Base-by-base conservation (phyloP, 2,797 vertebrate species). In the Phyllotis vaccarum region DNA sequence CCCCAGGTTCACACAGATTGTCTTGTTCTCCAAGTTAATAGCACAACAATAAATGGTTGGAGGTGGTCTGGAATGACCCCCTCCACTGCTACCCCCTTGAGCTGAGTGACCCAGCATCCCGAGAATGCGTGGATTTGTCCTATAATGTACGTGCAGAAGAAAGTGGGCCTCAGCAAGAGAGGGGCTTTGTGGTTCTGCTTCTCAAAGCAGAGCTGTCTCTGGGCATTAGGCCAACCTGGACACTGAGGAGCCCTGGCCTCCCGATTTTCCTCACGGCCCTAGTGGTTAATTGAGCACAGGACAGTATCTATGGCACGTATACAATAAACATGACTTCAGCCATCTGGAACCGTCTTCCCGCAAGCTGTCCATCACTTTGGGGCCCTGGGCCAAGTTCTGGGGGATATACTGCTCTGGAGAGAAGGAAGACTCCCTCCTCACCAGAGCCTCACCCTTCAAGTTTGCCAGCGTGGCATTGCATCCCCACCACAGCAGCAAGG, bases 321-420 rank as follows among this genome's bases (percentile, higher is more conserved):
- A n/a, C 90, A 93, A 85, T 91, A 97, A 92, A 60, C 89, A 64
- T 74, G 0, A 75, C 88, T 93, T 92, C 88, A 76, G 92, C 95
- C 17, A 2, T 81, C 95, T 92, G 96, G 90, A 93, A 58, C 70
- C 0, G 0, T 34, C 93, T 89, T 76, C 66, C 70, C 10, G 27
- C 3, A 2, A 34, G 82, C 83, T 19, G 70, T 94, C 79, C 27
- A 12, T 54, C 75, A 19, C 43, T 3, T 40, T 3, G 8, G 0
- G 24, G 96, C 58, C 6, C 8, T 12, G 0, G 22, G 95, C 96
- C 97, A 60, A 60, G 78, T 13, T 24, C 88, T 37, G 12, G 72
- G 68, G 70, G 52, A 83, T 22, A 90, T 11, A 40, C 87, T 3
- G 0, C n/a, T 31, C 22, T 0, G 2, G 87, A 82, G 78, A 17